Conservation (phyloP, 2,113 vertebrate genomes). For the Carassius carassius region DNA sequence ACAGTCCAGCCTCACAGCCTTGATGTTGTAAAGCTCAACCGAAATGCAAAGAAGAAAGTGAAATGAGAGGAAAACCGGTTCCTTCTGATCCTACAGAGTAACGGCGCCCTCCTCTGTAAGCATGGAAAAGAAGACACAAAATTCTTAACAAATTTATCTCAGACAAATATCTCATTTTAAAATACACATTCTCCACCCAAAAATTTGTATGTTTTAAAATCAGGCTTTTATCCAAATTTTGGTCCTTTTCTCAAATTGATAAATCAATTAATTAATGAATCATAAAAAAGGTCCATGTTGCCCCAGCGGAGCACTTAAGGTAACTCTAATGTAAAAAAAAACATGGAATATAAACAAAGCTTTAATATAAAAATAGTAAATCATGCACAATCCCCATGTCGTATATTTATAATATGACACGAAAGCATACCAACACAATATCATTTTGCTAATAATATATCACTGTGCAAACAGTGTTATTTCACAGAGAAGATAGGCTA, state of each 20-base stretch:
- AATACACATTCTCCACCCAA: not conserved
- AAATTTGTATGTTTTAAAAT: no score
- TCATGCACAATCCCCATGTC: not conserved
- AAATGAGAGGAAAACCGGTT: not conserved
- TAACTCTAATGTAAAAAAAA: not conserved
- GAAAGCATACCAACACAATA: not conserved
- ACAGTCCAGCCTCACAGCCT: not conserved
- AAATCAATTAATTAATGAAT: not conserved
- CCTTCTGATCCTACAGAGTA: constrained; percentile 58
- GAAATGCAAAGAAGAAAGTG: not conserved
- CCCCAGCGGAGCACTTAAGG: not conserved
- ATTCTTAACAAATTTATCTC: not conserved
- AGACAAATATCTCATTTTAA: not conserved
- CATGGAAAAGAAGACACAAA: not conserved
- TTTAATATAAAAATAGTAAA: not conserved
- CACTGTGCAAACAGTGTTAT: not conserved
- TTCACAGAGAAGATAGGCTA: not conserved
- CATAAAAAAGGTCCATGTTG: not conserved
- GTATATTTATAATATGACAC: not conserved
- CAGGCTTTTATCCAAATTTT: not conserved
- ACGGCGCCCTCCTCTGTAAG: constrained; percentile 75
- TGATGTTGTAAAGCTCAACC: not conserved
- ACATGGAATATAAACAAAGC: not conserved
- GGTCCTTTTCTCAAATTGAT: not conserved
- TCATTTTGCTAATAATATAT: not conserved